These are phyloP conservation scores for Thalassaphorura encarpata DNA, from an alignment of 1,140 invertebrate species.

Conservation along the genomic window DNA sequence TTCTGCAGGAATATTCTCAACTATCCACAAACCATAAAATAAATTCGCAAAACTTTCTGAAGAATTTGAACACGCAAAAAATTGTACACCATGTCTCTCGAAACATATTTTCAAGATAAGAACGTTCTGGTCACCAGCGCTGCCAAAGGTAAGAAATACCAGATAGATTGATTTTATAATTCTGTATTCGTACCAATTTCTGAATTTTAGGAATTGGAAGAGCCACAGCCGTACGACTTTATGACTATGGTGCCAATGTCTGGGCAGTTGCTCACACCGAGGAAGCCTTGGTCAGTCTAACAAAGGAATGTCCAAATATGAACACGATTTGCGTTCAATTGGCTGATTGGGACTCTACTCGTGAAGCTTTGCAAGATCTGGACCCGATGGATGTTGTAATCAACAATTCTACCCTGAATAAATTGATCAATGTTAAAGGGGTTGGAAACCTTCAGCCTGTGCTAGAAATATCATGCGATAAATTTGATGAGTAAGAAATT, in stretches of 20 bases:
- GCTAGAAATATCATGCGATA: too few relatives aligned
- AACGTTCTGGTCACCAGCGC: too few relatives aligned
- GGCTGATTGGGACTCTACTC: constrained; percentile 61
- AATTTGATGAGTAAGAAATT: too few relatives aligned
- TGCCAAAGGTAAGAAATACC: background rate
- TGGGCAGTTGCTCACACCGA: background rate
- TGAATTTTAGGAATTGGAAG: background rate
- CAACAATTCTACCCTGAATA: too few relatives aligned
- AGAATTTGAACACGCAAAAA: too few relatives aligned
- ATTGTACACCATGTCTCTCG: too few relatives aligned
- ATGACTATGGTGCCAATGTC: background rate
- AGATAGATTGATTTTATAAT: background rate
- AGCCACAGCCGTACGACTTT: background rate
- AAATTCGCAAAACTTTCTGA: too few relatives aligned
- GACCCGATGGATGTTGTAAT: constrained; percentile 61
- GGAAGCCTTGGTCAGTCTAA: background rate
- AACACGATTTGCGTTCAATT: constrained; percentile 59
- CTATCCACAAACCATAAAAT: too few relatives aligned
- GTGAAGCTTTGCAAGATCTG: constrained; percentile 44
- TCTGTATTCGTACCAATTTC: background rate
- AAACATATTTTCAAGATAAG: too few relatives aligned
- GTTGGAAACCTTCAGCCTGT: too few relatives aligned
- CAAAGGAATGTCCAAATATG: constrained; percentile 28
- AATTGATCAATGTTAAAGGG: too few relatives aligned
- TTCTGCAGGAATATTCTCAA: too few relatives aligned